Base-by-base conservation (phyloP, 1,140 invertebrate genomes). In the Achatina immaculata region DNA sequence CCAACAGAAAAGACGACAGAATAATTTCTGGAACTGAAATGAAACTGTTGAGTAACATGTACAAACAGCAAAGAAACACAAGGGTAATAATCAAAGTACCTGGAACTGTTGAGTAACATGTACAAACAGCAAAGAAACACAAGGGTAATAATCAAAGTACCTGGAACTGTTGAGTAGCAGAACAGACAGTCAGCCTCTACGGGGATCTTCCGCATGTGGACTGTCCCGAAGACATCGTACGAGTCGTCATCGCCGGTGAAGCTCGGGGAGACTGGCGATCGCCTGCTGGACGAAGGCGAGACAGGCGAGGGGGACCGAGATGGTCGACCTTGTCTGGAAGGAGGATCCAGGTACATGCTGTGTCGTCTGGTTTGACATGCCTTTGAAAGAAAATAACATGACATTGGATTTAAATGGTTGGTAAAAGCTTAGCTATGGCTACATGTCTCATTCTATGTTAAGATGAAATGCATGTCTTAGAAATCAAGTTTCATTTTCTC, bases 121-220 rank as follows among this genome's bases (percentile, higher is more conserved):
- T n/a, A n/a, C n/a, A n/a, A n/a, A n/a, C n/a, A n/a, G n/a, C n/a
- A n/a, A n/a, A n/a, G n/a, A n/a, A n/a, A n/a, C n/a, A n/a, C n/a
- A n/a, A n/a, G n/a, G n/a, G n/a, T n/a, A n/a, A n/a, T n/a, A n/a
- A n/a, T n/a, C n/a, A n/a, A 62, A 31, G 6, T 62, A 94, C 96
- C 97, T 89, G 97, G 95, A 76, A 98, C 95, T n/a, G 97, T 98
- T 9, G 96, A 98, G 90, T 97, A 99, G 21, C 95, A 95, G 40
- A 80, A 80, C 9, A 80, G 45, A n/a, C 78, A 71, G 66, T 80
- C 68, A 16, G 68, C 66, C 40, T 80, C 78, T 1, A 71, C 42
- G 21, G 78, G 78, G 40, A 80, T 80, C 36, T 72, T 80, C 0
- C 72, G 38, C 73, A 81, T 31, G 36, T 81, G 72, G 28, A 65